Conservation (phyloP, 2,888 invertebrate species). For the Nebria salina region DNA sequence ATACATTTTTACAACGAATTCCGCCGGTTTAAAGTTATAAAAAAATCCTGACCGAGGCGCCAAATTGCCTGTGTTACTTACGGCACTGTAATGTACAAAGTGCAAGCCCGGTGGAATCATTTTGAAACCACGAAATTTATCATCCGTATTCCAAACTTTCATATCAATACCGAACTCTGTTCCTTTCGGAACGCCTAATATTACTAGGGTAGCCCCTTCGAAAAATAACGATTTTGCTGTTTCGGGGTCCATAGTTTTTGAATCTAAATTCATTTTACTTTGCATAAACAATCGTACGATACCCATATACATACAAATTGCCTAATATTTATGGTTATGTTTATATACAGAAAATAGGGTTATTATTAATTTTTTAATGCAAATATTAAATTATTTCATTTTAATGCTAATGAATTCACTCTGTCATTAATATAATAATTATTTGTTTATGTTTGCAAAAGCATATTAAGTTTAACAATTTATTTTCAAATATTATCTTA, state of each 20-base stretch:
- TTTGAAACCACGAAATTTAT: conserved; percentile 94
- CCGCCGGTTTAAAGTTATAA: conserved; percentile 81
- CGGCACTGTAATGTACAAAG: conserved; percentile 87
- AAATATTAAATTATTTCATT: no score
- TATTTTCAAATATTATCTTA: no score
- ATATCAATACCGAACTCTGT: conserved; percentile 98
- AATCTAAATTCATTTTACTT: not conserved
- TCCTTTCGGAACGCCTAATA: conserved; percentile 87
- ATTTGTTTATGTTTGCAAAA: no score
- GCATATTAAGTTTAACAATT: no score
- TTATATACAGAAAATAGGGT: not conserved
- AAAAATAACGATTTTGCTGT: conserved; percentile 78
- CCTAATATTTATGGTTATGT: not conserved
- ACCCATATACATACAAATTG: not conserved
- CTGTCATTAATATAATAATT: no score
- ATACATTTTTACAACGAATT: conserved; percentile 91
- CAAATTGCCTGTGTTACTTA: conserved; percentile 70
- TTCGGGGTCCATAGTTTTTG: conserved; percentile 72
- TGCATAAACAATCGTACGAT: not conserved
- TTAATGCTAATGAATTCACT: no score
- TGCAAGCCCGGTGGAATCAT: conserved; percentile 99
- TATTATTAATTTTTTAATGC: no score
- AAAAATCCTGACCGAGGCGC: conserved; percentile 78
- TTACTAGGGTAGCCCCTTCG: conserved; percentile 84
- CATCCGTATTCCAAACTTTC: conserved; percentile 88